Conservation (phyloP, 64 coral and sea anemone species). For the Stylophora pistillata region DNA sequence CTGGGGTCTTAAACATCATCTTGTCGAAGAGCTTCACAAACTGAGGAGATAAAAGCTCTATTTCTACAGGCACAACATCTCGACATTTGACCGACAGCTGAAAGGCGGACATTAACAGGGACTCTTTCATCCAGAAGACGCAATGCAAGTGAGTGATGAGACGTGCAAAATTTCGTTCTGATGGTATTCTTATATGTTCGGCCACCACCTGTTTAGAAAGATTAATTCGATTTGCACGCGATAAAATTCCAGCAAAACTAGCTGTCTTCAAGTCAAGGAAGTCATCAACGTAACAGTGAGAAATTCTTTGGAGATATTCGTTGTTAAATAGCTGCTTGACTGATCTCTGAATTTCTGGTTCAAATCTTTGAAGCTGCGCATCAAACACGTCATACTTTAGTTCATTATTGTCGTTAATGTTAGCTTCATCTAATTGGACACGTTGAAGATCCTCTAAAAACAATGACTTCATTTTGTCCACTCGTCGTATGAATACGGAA, state of each 20-base stretch:
- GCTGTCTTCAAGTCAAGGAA: slow-evolving; percentile 61
- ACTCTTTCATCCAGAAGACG: slow-evolving; percentile 58
- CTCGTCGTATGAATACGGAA: slow-evolving; percentile 14
- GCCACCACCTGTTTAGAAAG: slow-evolving; percentile 56
- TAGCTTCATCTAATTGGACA: slow-evolving; percentile 6
- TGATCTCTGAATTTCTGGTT: slow-evolving; percentile 5
- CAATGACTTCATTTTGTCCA: slow-evolving; percentile 5
- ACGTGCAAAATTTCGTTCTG: slow-evolving; percentile 7
- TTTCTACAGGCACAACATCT: too few relatives aligned
- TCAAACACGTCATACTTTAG: neutral
- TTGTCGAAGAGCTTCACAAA: too few relatives aligned
- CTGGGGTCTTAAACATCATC: too few relatives aligned
- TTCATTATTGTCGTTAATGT: slow-evolving; percentile 20
- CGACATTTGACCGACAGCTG: slow-evolving; percentile 19
- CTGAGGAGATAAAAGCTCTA: too few relatives aligned
- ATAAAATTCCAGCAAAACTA: slow-evolving; percentile 22
- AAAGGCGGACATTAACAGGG: slow-evolving; percentile 41
- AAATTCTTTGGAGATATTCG: slow-evolving; percentile 28
- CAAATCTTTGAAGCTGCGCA: slow-evolving; percentile 32
- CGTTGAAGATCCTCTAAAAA: slow-evolving; percentile 26
- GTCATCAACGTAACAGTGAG: slow-evolving; percentile 62
- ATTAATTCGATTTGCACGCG: slow-evolving; percentile 43
- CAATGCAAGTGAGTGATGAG: slow-evolving; percentile 55
- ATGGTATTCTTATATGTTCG: slow-evolving; percentile 49
- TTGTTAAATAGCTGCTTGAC: slow-evolving; percentile 29